These are phyloP conservation scores for Benthosema pterotum DNA, from an alignment of 2,797 vertebrate genomes.

Conservation along the genomic window DNA sequence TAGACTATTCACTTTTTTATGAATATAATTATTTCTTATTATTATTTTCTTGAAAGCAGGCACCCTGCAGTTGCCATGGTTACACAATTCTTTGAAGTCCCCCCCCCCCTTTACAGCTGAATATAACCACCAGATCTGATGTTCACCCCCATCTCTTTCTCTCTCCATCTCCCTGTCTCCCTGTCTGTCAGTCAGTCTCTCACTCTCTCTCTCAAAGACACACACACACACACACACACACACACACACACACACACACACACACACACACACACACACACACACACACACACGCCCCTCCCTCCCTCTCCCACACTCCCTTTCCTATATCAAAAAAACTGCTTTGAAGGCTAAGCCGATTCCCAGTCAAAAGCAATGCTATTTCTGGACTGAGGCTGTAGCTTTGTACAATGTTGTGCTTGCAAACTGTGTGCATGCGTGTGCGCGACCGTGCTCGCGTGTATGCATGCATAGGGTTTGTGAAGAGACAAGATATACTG, in stretches of 20 bases:
- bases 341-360: constrained; percentile 85
- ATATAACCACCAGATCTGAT: constrained; percentile 74
- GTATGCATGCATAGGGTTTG: background rate
- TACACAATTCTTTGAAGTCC: constrained; percentile 76
- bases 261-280: too few relatives aligned
- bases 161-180: constrained; percentile 24
- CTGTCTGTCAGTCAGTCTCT: constrained; percentile 6
- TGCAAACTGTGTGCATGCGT: constrained; percentile 53
- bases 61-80: constrained; percentile 79
- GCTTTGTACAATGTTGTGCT: constrained; percentile 64
- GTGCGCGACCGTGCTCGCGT: too few relatives aligned
- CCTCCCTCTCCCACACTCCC: constrained; percentile 42
- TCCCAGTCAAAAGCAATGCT: constrained; percentile 79
- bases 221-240: too few relatives aligned
- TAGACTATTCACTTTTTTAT: constrained; percentile 50
- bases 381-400: constrained; percentile 72
- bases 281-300: background rate
- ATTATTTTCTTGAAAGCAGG: constrained; percentile 58
- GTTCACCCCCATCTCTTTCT: constrained; percentile 44
- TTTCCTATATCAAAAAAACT: constrained; percentile 71
- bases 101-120: constrained; percentile 65
- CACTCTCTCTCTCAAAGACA: background rate
- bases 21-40: constrained; percentile 51
- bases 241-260: too few relatives aligned
- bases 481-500: background rate